Conservation (phyloP, 2,888 invertebrate genomes). For the Spatulosminthurus flaviceps region DNA sequence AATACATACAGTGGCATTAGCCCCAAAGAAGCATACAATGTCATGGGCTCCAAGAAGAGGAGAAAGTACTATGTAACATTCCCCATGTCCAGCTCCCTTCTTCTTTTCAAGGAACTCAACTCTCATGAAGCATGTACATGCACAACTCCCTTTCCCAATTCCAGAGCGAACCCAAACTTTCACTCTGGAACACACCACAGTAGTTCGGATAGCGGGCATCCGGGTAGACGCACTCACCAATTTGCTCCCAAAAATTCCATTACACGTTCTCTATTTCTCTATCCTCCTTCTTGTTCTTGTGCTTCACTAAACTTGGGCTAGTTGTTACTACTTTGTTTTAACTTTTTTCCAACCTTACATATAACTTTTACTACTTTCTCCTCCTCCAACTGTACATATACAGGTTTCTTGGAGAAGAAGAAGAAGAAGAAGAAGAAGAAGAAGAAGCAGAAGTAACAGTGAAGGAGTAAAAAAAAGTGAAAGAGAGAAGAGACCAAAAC, state of each 20-base stretch:
- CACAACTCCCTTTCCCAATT: not conserved
- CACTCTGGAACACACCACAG: constrained; percentile 27
- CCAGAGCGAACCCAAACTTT: not conserved
- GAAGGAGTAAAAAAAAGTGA: constrained; percentile 38
- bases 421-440: constrained; percentile 27
- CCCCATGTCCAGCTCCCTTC: not conserved
- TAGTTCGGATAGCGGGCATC: constrained; percentile 52
- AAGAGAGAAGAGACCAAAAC: constrained; percentile 9
- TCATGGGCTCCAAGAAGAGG: constrained; percentile 1
- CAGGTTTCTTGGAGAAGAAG: constrained; percentile 24
- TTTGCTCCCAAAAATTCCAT: constrained; percentile 58
- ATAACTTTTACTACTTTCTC: constrained; percentile 24
- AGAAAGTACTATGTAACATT: not conserved
- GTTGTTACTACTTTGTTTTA: constrained; percentile 43
- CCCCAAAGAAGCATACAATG: not conserved
- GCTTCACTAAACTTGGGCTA: constrained; percentile 47
- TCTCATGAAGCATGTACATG: too few relatives aligned
- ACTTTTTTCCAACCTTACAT: constrained; percentile 7
- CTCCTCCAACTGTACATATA: not conserved
- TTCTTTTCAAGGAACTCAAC: too few relatives aligned
- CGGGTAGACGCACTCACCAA: constrained; percentile 56
- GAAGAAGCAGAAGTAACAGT: too few relatives aligned
- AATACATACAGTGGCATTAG: not conserved
- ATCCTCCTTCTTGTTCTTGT: constrained; percentile 27
- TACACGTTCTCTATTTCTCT: constrained; percentile 48